Evolutionary conservation across 2,797 vertebrate genomes (phyloP).

Genomic region (Botia kubotai): DNA sequence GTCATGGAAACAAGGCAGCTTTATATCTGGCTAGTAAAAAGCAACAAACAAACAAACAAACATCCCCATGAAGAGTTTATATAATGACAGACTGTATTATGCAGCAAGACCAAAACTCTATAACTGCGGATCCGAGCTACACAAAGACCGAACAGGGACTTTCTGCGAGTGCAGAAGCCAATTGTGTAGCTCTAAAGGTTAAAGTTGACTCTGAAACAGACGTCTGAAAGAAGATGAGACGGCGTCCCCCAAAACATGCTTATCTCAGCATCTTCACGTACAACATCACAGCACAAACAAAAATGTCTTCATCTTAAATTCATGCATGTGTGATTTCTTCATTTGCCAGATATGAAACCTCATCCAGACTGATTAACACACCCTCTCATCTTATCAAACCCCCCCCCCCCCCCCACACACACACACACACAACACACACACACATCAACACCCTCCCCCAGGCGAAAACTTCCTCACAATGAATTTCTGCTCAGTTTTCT

Average conservation of each 20-base stretch:
- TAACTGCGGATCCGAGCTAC: neutral
- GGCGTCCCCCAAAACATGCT: neutral
- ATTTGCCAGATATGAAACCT: slow-evolving; percentile 4
- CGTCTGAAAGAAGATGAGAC: neutral
- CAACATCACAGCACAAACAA: neutral
- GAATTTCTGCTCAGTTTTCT: neutral
- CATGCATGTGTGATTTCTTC: neutral
- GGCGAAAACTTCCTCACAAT: neutral
- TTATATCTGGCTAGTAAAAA: neutral
- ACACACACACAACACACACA: neutral
- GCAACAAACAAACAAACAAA: neutral
- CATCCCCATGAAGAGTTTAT: slow-evolving; percentile 20
- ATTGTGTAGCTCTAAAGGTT: slow-evolving; percentile 25
- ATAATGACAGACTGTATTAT: neutral
- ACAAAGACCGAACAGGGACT: neutral
- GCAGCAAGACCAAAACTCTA: neutral
- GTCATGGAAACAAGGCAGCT: slow-evolving; percentile 64
- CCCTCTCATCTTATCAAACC: neutral
- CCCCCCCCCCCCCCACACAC: too few species aligned
- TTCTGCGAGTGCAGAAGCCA: neutral
- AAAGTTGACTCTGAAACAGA: slow-evolving; percentile 36
- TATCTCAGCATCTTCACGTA: slow-evolving; percentile 13
- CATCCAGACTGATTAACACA: neutral
- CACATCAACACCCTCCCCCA: neutral
- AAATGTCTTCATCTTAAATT: neutral